Evolutionary conservation across 2,888 invertebrate genomes (phyloP), one percentile per base, ranked within the genome.

Genomic region (Conops quadrifasciatus): DNA sequence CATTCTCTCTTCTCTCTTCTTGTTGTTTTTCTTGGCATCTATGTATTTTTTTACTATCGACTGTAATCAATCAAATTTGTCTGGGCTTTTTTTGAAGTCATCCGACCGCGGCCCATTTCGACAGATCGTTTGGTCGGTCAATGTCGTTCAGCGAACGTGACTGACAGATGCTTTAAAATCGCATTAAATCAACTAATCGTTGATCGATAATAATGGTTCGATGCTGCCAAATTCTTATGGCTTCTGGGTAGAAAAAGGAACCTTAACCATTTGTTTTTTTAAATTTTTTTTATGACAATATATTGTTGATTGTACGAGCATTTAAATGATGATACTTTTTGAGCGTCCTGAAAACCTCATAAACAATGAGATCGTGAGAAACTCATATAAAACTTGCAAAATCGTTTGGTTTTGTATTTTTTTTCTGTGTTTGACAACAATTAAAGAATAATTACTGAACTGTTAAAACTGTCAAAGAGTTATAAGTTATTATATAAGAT

Each of bases 351-450:
- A 15, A 28, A n/a, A n/a, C 19, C 28, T 36, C 36, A 36, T 9
- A 7, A 4, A 28, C 21, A 65, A 45, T 65, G 36, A 36, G 36
- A 36, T 49, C 64, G 49, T 65, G 64, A 45, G 64, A 65, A 65
- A 65, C 28, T 65, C 64, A 65, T 65, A 45, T 65, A 65, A 47
- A 21, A 51, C 15, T 28, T 36, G 4, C 36, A 36, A 36, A 36
- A 36, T 36, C 36, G 36, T 36, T 36, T 4, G 24, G 19, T 65
- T 51, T 49, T 65, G 21, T 65, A 24, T 36, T 7, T 9, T 36
- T 65, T 51, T 49, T 65, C 24, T 65, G 49, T 36, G 9, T 9
- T 36, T 28, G 63, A 28, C n/a, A 49, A 65, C 51, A 24, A 65
- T 65, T 65, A 26, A 65, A 65, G 2, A 16, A 3, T 49, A 49